Evolutionary conservation across 1,140 invertebrate species (phyloP), one percentile per base, ranked within the genome.

Genomic region (Eufriesea mexicana): DNA sequence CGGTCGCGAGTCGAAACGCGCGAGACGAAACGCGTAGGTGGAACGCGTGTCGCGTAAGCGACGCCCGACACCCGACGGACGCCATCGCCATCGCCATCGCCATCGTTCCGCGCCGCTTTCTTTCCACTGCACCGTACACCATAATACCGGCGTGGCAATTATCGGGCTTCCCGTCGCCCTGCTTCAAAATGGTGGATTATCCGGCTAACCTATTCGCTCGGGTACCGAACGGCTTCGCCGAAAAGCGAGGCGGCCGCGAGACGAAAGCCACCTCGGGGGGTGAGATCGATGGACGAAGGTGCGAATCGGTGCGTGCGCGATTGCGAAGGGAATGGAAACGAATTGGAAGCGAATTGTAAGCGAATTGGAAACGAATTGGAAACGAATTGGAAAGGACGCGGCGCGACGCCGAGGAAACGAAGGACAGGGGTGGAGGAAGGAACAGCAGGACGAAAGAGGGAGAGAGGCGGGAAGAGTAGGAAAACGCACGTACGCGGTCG

Each of bases 131-230:
- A 4, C 4, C 10, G 20, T 54, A 51, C 83, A 57, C 59, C 59
- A 54, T n/a, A n/a, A n/a, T n/a, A 28, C n/a, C 68, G 25, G 70
- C 51, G 61, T 71, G 90, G 91, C 93, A 93, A 94, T 94, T 94
- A 94, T 91, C 90, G 64, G 90, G 89, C 90, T 93, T 93, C 91
- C 88, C 85, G 83, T 88, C 86, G 83, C 86, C 70, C 78, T 28
- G 68, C 77, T 85, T 87, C 87, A 85, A 87, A 87, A 88, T 88
- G 87, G 87, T 81, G 87, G 87, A 61, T 88, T 88, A 83, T 79
- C 87, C 62, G 75, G 51, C 57, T 67, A 28, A 49, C 28, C n/a
- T 61, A 68, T 64, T 42, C 70, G 55, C 55, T 6, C n/a, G 54
- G 20, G 64, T 25, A 20, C 10, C 16, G 7, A 42, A 54, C 79